Evolutionary conservation across 35 echinoderm and acorn worm species (phyloP).

Genomic region (Apostichopus californicus): DNA sequence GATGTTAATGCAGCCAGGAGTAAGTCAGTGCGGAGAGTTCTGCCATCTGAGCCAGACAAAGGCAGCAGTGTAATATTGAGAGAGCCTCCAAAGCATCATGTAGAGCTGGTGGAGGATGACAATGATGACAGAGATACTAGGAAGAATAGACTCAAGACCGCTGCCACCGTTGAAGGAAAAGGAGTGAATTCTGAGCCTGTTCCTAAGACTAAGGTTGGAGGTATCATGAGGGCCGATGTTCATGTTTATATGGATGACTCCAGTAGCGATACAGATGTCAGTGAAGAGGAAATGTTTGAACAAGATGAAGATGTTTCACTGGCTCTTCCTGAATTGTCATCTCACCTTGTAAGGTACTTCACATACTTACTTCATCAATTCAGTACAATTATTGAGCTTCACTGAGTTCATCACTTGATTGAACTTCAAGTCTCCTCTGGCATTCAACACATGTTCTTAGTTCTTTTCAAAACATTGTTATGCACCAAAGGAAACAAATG

Average conservation of each 20-base stretch:
- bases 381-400: no score
- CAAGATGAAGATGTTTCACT: conserved; percentile 22
- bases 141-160: neutral
- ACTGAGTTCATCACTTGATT: no score
- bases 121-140: neutral
- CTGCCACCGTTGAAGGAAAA: neutral
- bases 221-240: conserved; percentile 48
- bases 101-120: neutral
- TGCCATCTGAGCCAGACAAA: conserved; percentile 35
- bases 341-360: conserved; percentile 33
- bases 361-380: no score
- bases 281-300: conserved; percentile 36
- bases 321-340: neutral
- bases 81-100: neutral
- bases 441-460: no score
- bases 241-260: conserved; percentile 49
- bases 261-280: conserved; percentile 8
- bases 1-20: neutral
- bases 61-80: neutral
- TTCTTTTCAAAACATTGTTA: no score
- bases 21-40: conserved; percentile 21
- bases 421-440: no score
- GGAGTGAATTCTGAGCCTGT: neutral
- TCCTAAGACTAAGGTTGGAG: neutral
- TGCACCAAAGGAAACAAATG: no score